Conservation (phyloP, 2,113 vertebrate species). For the Chamaea fasciata region DNA sequence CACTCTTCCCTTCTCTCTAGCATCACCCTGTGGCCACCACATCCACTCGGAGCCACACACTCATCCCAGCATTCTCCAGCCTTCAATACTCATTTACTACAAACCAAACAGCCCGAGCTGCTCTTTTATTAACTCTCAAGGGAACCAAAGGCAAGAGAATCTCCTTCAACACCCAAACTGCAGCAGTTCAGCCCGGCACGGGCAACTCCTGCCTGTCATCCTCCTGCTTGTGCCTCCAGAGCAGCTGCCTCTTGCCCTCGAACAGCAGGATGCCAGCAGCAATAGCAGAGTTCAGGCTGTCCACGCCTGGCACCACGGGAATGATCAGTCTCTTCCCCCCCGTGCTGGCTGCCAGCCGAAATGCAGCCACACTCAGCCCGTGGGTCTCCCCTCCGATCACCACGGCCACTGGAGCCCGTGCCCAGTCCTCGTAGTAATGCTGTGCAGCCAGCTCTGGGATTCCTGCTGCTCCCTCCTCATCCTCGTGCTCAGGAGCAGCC, state of each 20-base stretch:
- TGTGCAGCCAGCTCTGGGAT: conserved; percentile 68
- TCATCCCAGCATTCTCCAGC: neutral
- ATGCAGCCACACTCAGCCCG: conserved; percentile 80
- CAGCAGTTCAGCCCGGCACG: neutral
- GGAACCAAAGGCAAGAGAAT: neutral
- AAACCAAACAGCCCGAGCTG: neutral
- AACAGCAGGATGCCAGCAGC: conserved; percentile 88
- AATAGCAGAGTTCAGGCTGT: conserved; percentile 90
- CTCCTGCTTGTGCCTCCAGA: neutral
- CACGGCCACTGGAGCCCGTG: conserved; percentile 71
- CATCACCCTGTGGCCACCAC: neutral
- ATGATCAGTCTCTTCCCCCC: conserved; percentile 79
- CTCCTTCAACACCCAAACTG: neutral
- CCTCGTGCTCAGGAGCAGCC: neutral
- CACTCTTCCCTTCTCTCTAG: conserved; percentile 1
- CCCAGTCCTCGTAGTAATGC: conserved; percentile 81
- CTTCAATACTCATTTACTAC: neutral
- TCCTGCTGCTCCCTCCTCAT: neutral
- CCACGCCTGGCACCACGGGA: conserved; percentile 77
- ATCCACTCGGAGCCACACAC: rapidly evolving
- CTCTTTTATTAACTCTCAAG: conserved; percentile 2
- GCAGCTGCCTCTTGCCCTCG: conserved; percentile 85
- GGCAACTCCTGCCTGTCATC: neutral
- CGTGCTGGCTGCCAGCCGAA: conserved; percentile 74
- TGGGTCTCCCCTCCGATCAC: conserved; percentile 88